A percentile compares a stretch with the other conserved stretches of the same genome.
phyloP scores from a whole-genome alignment of 2,888 invertebrate species.

The Ornithoptera priamus region DNA sequence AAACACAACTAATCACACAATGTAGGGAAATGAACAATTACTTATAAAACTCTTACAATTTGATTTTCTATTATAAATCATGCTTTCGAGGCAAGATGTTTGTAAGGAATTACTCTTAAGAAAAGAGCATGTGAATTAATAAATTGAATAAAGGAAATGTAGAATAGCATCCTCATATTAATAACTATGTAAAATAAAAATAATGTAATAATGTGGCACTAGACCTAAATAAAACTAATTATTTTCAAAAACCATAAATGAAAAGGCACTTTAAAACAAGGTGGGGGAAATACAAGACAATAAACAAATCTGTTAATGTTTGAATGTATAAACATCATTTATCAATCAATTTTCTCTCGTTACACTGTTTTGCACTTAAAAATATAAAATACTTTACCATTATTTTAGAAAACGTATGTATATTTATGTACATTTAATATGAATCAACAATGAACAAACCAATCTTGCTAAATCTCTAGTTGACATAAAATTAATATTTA shows the following conservation, averaged over 20 bases:
- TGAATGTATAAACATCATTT: slow-evolving; percentile 50
- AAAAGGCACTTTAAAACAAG: slow-evolving; percentile 73
- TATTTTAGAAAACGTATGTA: slow-evolving; percentile 48
- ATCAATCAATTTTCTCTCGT: slow-evolving; percentile 70
- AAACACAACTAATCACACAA: slow-evolving; percentile 35
- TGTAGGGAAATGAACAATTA: slow-evolving; percentile 40
- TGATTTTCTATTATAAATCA: slow-evolving; percentile 13
- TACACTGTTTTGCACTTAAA: slow-evolving; percentile 76
- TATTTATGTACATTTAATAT: slow-evolving; percentile 65
- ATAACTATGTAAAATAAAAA: slow-evolving; percentile 52
- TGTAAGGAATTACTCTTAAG: slow-evolving; percentile 19
- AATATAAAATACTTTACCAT: slow-evolving; percentile 62
- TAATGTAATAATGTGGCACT: slow-evolving; percentile 49
- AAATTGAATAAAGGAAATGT: slow-evolving; percentile 54
- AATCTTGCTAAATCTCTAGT: slow-evolving; percentile 45
- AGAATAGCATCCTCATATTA: slow-evolving; percentile 58
- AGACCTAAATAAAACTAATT: slow-evolving; percentile 50
- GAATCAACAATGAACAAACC: slow-evolving; percentile 62
- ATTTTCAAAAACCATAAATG: slow-evolving; percentile 52
- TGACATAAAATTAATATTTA: slow-evolving; percentile 33
- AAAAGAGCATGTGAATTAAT: slow-evolving; percentile 57
- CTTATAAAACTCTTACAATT: slow-evolving; percentile 33
- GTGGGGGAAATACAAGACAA: slow-evolving; percentile 60
- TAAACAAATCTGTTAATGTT: slow-evolving; percentile 44
- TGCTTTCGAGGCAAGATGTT: slow-evolving; percentile 24